These are phyloP conservation scores for Cephalopholis sonnerati DNA, from an alignment of 2,113 vertebrate species.

Conservation along the genomic window DNA sequence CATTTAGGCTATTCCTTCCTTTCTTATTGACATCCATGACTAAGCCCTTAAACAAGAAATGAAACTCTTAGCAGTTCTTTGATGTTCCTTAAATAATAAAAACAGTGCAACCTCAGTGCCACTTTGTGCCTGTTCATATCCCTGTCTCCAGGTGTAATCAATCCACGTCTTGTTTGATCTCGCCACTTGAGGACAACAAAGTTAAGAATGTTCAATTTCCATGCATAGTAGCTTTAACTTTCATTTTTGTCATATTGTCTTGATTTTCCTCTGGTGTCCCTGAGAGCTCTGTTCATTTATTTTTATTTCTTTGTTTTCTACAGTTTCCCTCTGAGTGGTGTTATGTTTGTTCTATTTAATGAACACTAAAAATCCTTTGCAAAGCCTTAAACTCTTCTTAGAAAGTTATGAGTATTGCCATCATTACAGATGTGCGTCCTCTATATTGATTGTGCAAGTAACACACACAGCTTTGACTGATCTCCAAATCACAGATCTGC, in stretches of 20 bases:
- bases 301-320: background rate
- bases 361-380: background rate
- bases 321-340: background rate
- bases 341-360: background rate
- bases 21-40: no score
- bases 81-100: no score
- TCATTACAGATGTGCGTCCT: background rate
- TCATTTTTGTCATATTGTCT: background rate
- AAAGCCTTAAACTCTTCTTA: slow-evolving; percentile 6
- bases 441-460: background rate
- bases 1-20: no score
- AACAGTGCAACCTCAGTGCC: no score
- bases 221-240: background rate
- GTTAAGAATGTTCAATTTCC: background rate
- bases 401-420: background rate
- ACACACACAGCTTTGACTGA: slow-evolving; percentile 13
- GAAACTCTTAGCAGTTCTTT: no score
- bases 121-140: no score
- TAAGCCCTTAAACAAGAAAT: no score
- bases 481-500: background rate
- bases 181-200: background rate
- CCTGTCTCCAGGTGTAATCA: no score
- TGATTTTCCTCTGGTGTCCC: no score
- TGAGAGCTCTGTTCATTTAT: background rate
- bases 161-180: background rate